Conservation (phyloP, 1,140 invertebrate species). For the Bombyx mandarina region DNA sequence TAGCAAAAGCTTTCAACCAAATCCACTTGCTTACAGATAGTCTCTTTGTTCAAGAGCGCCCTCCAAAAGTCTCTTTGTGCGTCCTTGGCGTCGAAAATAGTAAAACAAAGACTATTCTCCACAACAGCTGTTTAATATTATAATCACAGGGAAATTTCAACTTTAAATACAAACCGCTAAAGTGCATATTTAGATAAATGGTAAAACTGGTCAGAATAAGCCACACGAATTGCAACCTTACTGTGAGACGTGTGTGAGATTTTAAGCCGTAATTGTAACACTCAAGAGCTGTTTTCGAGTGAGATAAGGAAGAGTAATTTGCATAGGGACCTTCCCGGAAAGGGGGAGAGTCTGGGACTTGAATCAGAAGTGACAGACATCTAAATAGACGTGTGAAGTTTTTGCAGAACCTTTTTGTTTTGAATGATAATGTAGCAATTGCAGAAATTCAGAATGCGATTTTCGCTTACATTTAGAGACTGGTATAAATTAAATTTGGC, state of each 20-base stretch:
- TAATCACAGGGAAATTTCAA: slow-evolving; percentile 4
- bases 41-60: slow-evolving; percentile 3
- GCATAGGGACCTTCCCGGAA: slow-evolving; percentile 22
- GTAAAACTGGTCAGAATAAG: too few species aligned
- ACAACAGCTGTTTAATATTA: slow-evolving; percentile 45
- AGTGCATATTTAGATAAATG: background rate
- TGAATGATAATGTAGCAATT: too few species aligned
- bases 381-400: too few species aligned
- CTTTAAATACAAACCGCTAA: background rate
- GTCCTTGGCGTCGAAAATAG: slow-evolving; percentile 36
- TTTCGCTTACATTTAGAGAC: too few species aligned
- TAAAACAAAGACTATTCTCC: slow-evolving; percentile 31
- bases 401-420: too few species aligned
- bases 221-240: too few species aligned
- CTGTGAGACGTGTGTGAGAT: background rate
- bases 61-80: slow-evolving; percentile 12
- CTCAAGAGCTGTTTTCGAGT: too few species aligned
- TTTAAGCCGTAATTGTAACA: background rate
- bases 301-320: slow-evolving; percentile 1
- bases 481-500: too few species aligned
- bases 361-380: slow-evolving; percentile 23
- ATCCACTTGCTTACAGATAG: too few species aligned
- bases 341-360: slow-evolving; percentile 27
- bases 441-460: too few species aligned
- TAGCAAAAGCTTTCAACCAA: too few species aligned